Percentiles rank a stretch among this genome's conserved stretches.
Evolutionary conservation across 2,113 vertebrate genomes (phyloP).

Genomic region (Sinocyclocheilus maitianheensis): DNA sequence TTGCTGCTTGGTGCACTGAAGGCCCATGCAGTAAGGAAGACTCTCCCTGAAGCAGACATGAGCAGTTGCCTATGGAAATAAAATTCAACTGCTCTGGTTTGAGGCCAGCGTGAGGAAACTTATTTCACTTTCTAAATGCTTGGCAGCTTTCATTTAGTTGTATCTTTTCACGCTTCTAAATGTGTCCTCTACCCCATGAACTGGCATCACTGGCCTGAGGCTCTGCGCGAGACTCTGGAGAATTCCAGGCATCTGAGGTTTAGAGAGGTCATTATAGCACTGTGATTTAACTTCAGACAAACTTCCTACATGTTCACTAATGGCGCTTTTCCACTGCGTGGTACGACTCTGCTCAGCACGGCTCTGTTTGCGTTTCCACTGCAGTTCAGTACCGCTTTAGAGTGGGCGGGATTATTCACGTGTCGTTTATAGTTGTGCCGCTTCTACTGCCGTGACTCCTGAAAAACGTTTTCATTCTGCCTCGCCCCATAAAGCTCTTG

Average conservation of each 20-base stretch:
- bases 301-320: background rate
- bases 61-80: constrained; percentile 28
- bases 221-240: background rate
- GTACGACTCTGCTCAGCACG: no score
- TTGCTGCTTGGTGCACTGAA: background rate
- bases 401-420: no score
- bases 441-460: no score
- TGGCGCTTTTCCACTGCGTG: no score
- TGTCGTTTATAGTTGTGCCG: no score
- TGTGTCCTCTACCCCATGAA: constrained; percentile 8
- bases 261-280: background rate
- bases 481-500: no score
- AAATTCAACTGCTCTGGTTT: background rate
- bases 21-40: constrained; percentile 16
- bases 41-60: background rate
- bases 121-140: background rate
- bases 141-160: background rate
- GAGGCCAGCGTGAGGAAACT: background rate
- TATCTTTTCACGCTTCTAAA: constrained; percentile 1
- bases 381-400: no score
- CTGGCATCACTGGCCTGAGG: background rate
- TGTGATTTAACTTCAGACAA: background rate
- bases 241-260: background rate
- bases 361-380: no score
- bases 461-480: no score